phyloP scores from a whole-genome alignment of 1,140 invertebrate species.

The Drosophila auraria region DNA sequence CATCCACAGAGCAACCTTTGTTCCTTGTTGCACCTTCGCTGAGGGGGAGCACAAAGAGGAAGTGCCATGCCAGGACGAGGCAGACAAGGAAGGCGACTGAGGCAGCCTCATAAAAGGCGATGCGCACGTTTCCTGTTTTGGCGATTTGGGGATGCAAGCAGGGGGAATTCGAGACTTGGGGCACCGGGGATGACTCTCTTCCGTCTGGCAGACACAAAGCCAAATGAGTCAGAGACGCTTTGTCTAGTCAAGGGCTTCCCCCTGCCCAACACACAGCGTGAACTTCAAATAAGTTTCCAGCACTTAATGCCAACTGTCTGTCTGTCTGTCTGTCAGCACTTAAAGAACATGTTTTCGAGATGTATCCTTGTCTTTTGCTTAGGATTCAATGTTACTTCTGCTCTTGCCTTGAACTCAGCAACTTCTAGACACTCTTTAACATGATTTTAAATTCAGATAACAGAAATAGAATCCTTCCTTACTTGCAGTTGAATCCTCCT shows the following conservation, averaged over 20 bases:
- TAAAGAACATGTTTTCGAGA: constrained; percentile 5
- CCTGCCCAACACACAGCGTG: constrained; percentile 29
- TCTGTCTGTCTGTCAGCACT: constrained; percentile 30
- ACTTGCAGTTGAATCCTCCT: constrained; percentile 24
- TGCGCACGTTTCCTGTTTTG: constrained; percentile 75
- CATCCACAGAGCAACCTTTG: constrained; percentile 55
- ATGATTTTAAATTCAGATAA: background rate
- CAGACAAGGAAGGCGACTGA: constrained; percentile 51
- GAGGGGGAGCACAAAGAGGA: constrained; percentile 66
- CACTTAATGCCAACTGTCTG: constrained; percentile 46
- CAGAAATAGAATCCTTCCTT: background rate
- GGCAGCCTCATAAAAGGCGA: constrained; percentile 63
- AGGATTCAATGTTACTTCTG: background rate
- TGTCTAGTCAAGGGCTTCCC: constrained; percentile 55
- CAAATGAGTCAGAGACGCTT: constrained; percentile 72
- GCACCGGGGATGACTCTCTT: constrained; percentile 34
- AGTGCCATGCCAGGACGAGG: constrained; percentile 10
- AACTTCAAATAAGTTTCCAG: constrained; percentile 67
- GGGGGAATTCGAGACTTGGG: constrained; percentile 6
- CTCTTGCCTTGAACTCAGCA: background rate
- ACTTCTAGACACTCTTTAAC: no score
- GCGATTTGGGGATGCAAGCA: constrained; percentile 56
- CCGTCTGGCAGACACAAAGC: constrained; percentile 60
- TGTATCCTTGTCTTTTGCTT: background rate
- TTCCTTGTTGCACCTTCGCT: constrained; percentile 54